These are phyloP conservation scores for Bombus breviceps DNA, from an alignment of 1,140 invertebrate species.

Conservation along the genomic window DNA sequence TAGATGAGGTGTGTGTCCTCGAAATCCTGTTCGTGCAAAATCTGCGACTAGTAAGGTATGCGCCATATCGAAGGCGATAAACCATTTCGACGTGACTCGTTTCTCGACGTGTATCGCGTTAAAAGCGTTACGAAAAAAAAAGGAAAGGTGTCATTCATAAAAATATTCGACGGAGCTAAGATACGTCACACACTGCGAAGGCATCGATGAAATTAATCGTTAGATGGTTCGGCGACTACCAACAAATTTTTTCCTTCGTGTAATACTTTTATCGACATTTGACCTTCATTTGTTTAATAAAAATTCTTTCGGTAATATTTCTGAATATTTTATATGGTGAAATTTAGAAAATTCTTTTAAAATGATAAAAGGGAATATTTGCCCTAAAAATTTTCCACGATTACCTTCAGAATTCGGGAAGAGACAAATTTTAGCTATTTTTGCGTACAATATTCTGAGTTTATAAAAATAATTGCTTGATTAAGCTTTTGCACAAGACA, in stretches of 20 bases:
- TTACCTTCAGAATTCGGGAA: no score
- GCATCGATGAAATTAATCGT: constrained; percentile 1
- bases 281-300: no score
- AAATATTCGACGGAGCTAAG: constrained; percentile 5
- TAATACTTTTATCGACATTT: neutral
- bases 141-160: neutral
- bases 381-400: no score
- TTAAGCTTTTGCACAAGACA: neutral
- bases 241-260: neutral
- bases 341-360: no score
- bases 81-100: constrained; percentile 27
- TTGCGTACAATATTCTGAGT: neutral
- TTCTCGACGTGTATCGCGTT: constrained; percentile 16
- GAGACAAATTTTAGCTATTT: no score
- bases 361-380: no score
- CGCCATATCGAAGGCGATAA: constrained; percentile 24
- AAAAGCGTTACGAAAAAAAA: constrained; percentile 3
- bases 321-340: no score
- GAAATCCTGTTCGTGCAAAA: constrained; percentile 41
- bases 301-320: no score
- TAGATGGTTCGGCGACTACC: neutral
- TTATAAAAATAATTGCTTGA: neutral
- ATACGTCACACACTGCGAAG: neutral
- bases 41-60: constrained; percentile 29
- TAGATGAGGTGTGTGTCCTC: constrained; percentile 56